These are phyloP conservation scores for Harpalus rufipes DNA, from an alignment of 2,888 invertebrate genomes.

Conservation along the genomic window DNA sequence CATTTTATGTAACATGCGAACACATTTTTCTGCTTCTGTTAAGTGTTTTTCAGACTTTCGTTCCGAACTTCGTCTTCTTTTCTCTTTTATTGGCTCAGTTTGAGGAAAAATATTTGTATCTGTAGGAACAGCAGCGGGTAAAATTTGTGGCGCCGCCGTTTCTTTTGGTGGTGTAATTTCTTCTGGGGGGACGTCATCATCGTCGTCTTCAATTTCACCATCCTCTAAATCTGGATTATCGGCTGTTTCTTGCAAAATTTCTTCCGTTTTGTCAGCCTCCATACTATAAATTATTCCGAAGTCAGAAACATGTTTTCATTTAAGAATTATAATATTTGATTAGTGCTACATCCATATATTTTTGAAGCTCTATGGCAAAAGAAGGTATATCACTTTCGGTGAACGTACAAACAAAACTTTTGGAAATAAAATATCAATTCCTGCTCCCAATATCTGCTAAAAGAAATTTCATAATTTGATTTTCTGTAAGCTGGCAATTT, in stretches of 20 bases:
- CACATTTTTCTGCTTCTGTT: slow-evolving; percentile 77
- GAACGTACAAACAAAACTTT: no score
- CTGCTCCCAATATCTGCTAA: no score
- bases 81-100: slow-evolving; percentile 62
- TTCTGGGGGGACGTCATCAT: slow-evolving; percentile 80
- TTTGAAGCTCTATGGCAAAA: no score
- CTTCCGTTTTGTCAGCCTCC: slow-evolving; percentile 51
- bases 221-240: slow-evolving; percentile 85
- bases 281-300: not conserved
- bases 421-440: no score
- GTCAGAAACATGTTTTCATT: no score
- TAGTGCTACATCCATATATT: no score
- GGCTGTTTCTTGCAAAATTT: slow-evolving; percentile 55
- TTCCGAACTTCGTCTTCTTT: slow-evolving; percentile 71
- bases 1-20: slow-evolving; percentile 75
- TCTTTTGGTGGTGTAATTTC: slow-evolving; percentile 74
- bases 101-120: slow-evolving; percentile 58
- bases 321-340: no score
- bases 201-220: slow-evolving; percentile 89
- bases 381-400: no score
- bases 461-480: no score
- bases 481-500: no score
- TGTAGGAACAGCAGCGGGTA: slow-evolving; percentile 70
- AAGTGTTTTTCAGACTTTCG: slow-evolving; percentile 73
- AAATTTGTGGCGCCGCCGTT: slow-evolving; percentile 69